Evolutionary conservation across 2,888 invertebrate genomes (phyloP), one percentile per base, ranked within the genome.

Genomic region (Hemistola chrysoprasaria): DNA sequence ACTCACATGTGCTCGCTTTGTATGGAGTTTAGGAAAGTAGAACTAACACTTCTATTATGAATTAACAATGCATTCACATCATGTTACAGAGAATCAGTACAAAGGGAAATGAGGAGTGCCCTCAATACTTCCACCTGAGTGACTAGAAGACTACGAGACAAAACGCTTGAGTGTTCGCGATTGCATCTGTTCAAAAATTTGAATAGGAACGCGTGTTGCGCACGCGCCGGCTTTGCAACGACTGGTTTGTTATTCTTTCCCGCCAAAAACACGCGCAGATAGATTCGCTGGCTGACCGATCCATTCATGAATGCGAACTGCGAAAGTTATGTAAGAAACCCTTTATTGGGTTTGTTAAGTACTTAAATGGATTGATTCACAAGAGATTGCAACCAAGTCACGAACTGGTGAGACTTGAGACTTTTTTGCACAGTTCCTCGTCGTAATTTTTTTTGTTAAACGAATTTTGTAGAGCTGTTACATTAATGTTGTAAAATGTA

Each of bases 91-190:
- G 77, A 78, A 76, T 80, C 47, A 56, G 51, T 69, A 79, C 81
- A 84, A 85, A 67, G 61, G 75, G 62, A 72, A 84, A 83, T 75
- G 78, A 83, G 81, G 67, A 72, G 75, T 78, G 85, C 62, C 82
- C 85, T 79, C 87, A 82, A 83, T 85, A 78, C 74, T 81, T 78
- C 77, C 83, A 84, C 82, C 78, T 72, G 78, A 73, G 74, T 74
- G 75, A 71, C 69, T 77, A 76, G 75, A 75, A 78, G 81, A 85
- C 79, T 73, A 81, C 76, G 75, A 78, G 81, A 85, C 79, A 74
- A 81, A 77, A 77, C 74, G 80, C 2, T 77, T 78, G 78, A n/a
- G n/a, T 71, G 84, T 73, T 73, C 80, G 79, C 83, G 83, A 80
- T 80, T 77, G 77, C 73, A 79, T 83, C 65, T 73, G 65, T 62